These are phyloP conservation scores for Heliconius himera DNA, from an alignment of 1,140 invertebrate genomes.

Conservation along the genomic window DNA sequence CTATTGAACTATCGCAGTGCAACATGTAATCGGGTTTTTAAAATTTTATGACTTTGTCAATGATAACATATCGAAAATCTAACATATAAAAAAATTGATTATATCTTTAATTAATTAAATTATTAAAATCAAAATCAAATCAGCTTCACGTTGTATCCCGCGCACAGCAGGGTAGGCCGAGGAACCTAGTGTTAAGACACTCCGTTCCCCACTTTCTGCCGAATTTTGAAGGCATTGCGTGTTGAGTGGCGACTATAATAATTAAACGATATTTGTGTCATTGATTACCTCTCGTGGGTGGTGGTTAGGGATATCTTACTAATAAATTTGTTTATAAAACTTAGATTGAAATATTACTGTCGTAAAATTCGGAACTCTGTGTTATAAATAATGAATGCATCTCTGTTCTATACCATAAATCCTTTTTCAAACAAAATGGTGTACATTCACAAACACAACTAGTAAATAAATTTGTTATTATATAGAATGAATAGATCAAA, in stretches of 20 bases:
- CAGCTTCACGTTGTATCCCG: too few relatives aligned
- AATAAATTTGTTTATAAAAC: conserved; percentile 13
- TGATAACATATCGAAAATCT: not conserved
- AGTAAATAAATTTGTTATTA: not conserved
- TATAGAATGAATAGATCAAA: not conserved
- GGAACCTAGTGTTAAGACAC: too few relatives aligned
- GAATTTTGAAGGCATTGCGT: too few relatives aligned
- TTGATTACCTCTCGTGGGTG: not conserved
- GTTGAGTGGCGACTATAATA: too few relatives aligned
- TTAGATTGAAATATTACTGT: not conserved
- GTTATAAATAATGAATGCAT: not conserved
- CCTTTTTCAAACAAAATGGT: not conserved
- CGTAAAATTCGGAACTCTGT: not conserved
- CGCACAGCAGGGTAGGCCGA: too few relatives aligned
- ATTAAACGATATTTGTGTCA: not conserved
- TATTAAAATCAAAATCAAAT: too few relatives aligned
- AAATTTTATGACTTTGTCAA: not conserved
- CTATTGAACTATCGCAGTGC: not conserved
- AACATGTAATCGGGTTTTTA: not conserved
- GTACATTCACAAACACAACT: not conserved
- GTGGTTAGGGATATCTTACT: not conserved
- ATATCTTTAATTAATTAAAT: not conserved
- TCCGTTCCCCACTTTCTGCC: too few relatives aligned
- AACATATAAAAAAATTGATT: not conserved
- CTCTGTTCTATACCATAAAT: not conserved